Evolutionary conservation across 1,140 invertebrate species (phyloP), one percentile per base, ranked within the genome.

Genomic region (Augochlora pura): DNA sequence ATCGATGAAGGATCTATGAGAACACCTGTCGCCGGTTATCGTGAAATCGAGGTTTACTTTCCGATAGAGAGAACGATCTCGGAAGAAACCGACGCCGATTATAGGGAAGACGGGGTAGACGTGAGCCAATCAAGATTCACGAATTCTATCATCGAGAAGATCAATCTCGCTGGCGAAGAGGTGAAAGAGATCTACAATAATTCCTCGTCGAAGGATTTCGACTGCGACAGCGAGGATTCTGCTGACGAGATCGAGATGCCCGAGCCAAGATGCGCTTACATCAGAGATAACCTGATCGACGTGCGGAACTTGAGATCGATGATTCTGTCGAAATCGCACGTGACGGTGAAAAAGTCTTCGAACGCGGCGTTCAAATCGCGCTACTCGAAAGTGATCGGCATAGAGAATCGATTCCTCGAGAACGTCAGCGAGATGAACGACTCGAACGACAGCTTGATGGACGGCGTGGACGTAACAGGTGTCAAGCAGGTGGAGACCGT

Each of bases 371-470:
- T 66, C 12, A 77, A 59, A 25, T 59, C 75, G 8, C 70, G 38
- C 5, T 25, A 59, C 14, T 25, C 49, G 39, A 62, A 60, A 38
- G 21, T n/a, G 1, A 3, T 70, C 6, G 73, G 73, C 0, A 38
- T 70, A 12, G 75, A 74, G 12, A 75, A 57, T 23, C 62, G 32
- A 32, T 82, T 89, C 68, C 69, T 49, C 2, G 73, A 82, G 21
- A 87, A 77, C 16, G 86, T 87, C 85, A 81, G 86, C 42, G 46
- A 84, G n/a, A 71, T 90, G 62, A 84, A 87, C 1, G 82, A 78
- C 1, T 89, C 87, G 18, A 90, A 84, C 0, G 86, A 91, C 23
- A 85, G 84, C 9, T 76, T 89, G 0, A 12, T 88, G 10, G 88
- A 90, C 52, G 66, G 70, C 1, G 39, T 65, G 0, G 78, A 86